Evolutionary conservation across 2,797 vertebrate genomes (phyloP).

Genomic region (Coendou prehensilis): DNA sequence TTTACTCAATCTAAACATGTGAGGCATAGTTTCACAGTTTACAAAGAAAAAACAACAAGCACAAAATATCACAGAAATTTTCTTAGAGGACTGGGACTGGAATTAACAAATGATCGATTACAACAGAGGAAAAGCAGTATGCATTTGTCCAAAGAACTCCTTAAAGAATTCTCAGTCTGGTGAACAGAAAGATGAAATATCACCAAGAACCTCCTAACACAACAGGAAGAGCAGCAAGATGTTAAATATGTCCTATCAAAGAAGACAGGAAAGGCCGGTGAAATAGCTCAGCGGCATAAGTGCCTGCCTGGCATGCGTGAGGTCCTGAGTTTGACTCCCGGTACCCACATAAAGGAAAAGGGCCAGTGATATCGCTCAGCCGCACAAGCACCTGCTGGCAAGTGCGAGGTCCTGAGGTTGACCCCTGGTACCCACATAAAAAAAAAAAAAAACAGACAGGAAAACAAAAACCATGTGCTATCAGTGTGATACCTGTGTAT

Average conservation of each 20-base stretch:
- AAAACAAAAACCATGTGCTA: neutral
- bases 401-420: no score
- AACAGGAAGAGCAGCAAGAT: neutral
- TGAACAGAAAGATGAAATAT: neutral
- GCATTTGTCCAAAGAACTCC: neutral
- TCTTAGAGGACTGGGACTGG: neutral
- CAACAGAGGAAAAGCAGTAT: neutral
- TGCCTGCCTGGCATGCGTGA: no score
- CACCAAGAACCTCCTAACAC: neutral
- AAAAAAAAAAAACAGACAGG: neutral
- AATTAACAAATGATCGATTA: neutral
- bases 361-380: no score
- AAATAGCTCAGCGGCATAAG: no score
- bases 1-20: neutral
- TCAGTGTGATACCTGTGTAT: neutral
- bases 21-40: neutral
- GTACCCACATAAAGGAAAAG: no score
- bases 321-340: no score
- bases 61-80: neutral
- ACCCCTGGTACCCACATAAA: no score
- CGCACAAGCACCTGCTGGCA: no score
- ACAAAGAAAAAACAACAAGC: neutral
- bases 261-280: no score
- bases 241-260: no score
- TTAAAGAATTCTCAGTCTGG: neutral